phyloP scores from a whole-genome alignment of 2,888 invertebrate species.

The Plemyria rubiginata region DNA sequence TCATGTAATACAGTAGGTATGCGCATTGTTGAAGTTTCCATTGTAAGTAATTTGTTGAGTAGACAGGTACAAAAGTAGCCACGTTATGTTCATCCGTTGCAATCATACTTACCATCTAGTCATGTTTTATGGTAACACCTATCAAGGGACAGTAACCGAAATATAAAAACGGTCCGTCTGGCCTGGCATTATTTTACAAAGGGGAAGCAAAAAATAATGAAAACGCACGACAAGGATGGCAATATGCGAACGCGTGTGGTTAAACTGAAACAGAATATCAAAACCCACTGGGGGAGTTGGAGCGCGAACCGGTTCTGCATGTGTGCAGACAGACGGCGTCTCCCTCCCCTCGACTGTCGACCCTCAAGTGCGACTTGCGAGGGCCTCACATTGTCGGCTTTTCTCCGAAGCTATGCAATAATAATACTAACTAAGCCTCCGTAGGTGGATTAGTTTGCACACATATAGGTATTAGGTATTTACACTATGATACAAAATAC shows the following conservation, averaged over 20 bases:
- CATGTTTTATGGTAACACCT: conserved; percentile 45
- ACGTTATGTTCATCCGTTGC: conserved; percentile 1
- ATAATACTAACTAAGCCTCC: conserved; percentile 62
- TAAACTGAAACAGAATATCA: conserved; percentile 68
- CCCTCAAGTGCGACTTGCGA: conserved; percentile 74
- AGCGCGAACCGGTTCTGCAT: conserved; percentile 82
- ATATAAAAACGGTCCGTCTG: conserved; percentile 76
- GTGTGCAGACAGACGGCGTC: conserved; percentile 78
- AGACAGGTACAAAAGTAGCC: background rate
- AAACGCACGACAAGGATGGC: conserved; percentile 76
- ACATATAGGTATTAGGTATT: background rate
- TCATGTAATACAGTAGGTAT: background rate
- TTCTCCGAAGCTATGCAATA: conserved; percentile 76
- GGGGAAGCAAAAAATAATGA: conserved; percentile 81
- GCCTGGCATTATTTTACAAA: conserved; percentile 78
- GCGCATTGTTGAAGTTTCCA: background rate
- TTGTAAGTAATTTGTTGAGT: background rate
- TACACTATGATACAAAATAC: conserved; percentile 1
- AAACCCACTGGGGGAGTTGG: conserved; percentile 77
- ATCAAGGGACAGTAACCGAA: conserved; percentile 69
- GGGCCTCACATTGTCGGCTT: conserved; percentile 77
- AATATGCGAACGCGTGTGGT: conserved; percentile 75
- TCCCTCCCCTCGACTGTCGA: conserved; percentile 77
- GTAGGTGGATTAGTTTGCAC: conserved; percentile 15
- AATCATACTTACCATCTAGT: conserved; percentile 24